Evolutionary conservation across 2,113 vertebrate species (phyloP).

Genomic region (Dromaius novaehollandiae): DNA sequence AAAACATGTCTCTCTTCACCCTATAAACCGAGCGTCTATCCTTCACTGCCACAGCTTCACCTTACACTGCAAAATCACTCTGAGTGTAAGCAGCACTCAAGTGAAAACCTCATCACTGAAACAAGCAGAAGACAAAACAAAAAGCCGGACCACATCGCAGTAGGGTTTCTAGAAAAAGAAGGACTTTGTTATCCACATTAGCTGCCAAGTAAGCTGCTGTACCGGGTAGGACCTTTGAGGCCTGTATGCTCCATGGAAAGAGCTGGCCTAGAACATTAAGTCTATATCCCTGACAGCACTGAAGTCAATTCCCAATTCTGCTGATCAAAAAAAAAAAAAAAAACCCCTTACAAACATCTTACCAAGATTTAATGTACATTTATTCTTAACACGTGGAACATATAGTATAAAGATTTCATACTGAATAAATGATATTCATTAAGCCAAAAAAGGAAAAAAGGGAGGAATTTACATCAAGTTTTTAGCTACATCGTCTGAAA

Average conservation of each 20-base stretch:
- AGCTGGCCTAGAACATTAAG: not conserved
- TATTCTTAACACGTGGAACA: constrained; percentile 99
- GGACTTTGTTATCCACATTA: not conserved
- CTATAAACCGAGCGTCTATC: fast-evolving
- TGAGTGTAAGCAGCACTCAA: not conserved
- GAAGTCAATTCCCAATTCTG: not conserved
- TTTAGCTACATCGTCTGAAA: constrained; percentile 99
- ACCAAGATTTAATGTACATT: constrained; percentile 99
- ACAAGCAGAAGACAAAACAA: not conserved
- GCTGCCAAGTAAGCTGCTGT: not conserved
- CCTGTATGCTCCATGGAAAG: fast-evolving
- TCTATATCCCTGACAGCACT: not conserved
- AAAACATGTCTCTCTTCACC: not conserved
- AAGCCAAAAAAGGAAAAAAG: constrained; percentile 99
- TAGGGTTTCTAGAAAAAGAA: not conserved
- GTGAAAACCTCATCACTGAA: not conserved
- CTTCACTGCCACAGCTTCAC: not conserved
- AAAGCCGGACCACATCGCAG: not conserved
- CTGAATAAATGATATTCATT: constrained; percentile 99
- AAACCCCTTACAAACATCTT: constrained; percentile 97
- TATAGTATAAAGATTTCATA: constrained; percentile 99
- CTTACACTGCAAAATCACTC: not conserved
- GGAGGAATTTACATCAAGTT: constrained; percentile 99
- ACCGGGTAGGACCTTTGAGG: not conserved
- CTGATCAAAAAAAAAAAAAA: constrained; percentile 70